These are phyloP conservation scores for Styela clava DNA, from an alignment of 23 tunicate species.

Conservation along the genomic window DNA sequence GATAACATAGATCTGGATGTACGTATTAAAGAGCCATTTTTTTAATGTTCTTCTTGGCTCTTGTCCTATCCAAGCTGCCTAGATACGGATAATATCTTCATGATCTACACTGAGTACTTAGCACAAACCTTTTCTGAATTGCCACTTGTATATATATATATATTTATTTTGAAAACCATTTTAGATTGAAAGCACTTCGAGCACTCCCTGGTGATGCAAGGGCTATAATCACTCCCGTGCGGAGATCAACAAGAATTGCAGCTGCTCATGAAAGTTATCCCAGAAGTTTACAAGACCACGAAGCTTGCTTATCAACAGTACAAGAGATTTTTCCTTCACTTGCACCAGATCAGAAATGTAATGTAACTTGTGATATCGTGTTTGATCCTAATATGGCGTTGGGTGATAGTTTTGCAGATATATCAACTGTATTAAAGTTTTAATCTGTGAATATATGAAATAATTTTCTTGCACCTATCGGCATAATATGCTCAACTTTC, in stretches of 20 bases:
- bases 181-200: constrained; percentile 17
- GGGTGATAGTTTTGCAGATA: constrained; percentile 37
- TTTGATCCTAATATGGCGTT: constrained; percentile 52
- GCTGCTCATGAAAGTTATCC: constrained; percentile 32
- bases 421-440: constrained; percentile 34
- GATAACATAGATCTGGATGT: too few species aligned
- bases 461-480: too few species aligned
- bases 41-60: too few species aligned
- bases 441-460: neutral
- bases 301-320: constrained; percentile 30
- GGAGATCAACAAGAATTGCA: constrained; percentile 47
- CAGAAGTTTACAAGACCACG: constrained; percentile 36
- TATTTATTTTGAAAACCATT: too few species aligned
- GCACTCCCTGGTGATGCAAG: constrained; percentile 37
- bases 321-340: constrained; percentile 29
- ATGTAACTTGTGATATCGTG: constrained; percentile 28
- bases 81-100: too few species aligned
- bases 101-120: too few species aligned
- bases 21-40: too few species aligned
- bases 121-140: too few species aligned
- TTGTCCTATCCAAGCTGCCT: too few species aligned
- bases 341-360: neutral
- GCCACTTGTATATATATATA: too few species aligned
- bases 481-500: too few species aligned
- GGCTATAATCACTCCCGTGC: constrained; percentile 51